phyloP scores from a whole-genome alignment of 1,140 invertebrate genomes.

The Nymphalis io region DNA sequence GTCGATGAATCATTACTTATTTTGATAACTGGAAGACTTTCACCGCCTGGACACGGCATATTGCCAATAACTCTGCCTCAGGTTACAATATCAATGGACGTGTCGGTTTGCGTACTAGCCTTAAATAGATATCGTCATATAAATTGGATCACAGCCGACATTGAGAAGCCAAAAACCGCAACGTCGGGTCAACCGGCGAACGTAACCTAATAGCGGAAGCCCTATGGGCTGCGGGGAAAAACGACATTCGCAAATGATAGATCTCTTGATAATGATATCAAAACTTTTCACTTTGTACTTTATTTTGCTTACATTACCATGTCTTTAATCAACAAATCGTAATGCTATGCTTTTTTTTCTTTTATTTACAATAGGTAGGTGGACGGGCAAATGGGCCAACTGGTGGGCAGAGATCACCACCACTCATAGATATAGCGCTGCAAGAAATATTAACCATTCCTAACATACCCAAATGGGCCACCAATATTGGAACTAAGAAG shows the following conservation, averaged over 20 bases:
- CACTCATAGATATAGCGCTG: no score
- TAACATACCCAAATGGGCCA: no score
- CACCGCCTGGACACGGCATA: constrained; percentile 36
- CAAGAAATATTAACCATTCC: no score
- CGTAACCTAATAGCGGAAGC: constrained; percentile 50
- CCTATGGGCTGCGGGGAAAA: constrained; percentile 28
- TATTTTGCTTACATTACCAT: background rate
- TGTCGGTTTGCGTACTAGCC: constrained; percentile 23
- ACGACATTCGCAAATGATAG: constrained; percentile 17
- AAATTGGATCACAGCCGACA: constrained; percentile 43
- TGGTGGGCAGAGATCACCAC: no score
- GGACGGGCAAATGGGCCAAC: no score
- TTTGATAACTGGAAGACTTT: constrained; percentile 36
- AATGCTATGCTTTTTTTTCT: background rate
- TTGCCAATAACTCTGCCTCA: constrained; percentile 23
- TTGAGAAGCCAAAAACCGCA: constrained; percentile 51
- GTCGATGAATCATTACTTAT: constrained; percentile 36
- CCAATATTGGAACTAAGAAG: no score
- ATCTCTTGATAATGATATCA: background rate
- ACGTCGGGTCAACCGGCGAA: constrained; percentile 36
- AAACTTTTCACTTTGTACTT: constrained; percentile 3
- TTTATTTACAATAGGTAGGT: no score
- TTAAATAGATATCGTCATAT: constrained; percentile 36
- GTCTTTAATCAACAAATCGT: background rate
- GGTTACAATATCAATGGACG: constrained; percentile 31